Conservation (phyloP, 1,140 invertebrate genomes). For the Microvelia longipes region DNA sequence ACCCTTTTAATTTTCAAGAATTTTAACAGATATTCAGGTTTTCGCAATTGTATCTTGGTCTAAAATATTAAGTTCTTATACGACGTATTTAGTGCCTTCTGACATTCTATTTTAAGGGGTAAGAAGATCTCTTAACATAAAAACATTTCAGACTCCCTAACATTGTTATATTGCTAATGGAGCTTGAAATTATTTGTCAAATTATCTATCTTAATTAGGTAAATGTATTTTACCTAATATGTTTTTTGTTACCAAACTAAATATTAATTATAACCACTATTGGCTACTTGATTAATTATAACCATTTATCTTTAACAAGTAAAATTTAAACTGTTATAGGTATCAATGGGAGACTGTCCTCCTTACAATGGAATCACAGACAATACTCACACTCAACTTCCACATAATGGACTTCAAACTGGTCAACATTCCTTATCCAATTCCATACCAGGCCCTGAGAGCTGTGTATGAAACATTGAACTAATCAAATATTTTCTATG, state of each 20-base stretch:
- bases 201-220: neutral
- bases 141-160: no score
- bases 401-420: conserved; percentile 10
- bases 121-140: no score
- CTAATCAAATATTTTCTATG: neutral
- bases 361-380: neutral
- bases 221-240: neutral
- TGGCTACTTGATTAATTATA: neutral
- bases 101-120: no score
- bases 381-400: conserved; percentile 26
- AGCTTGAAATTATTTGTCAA: no score
- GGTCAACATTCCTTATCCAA: conserved; percentile 49
- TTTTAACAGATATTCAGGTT: no score
- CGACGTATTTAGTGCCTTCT: no score
- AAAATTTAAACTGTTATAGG: conserved; percentile 15
- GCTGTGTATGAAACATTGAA: conserved; percentile 40
- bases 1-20: no score
- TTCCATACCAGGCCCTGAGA: conserved; percentile 55
- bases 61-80: no score
- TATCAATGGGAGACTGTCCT: conserved; percentile 10
- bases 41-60: no score
- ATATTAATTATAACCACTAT: neutral
- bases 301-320: neutral
- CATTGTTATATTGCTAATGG: no score
- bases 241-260: neutral